These are phyloP conservation scores for Pseudochirops corinnae DNA, from an alignment of 2,797 vertebrate genomes.

Conservation along the genomic window DNA sequence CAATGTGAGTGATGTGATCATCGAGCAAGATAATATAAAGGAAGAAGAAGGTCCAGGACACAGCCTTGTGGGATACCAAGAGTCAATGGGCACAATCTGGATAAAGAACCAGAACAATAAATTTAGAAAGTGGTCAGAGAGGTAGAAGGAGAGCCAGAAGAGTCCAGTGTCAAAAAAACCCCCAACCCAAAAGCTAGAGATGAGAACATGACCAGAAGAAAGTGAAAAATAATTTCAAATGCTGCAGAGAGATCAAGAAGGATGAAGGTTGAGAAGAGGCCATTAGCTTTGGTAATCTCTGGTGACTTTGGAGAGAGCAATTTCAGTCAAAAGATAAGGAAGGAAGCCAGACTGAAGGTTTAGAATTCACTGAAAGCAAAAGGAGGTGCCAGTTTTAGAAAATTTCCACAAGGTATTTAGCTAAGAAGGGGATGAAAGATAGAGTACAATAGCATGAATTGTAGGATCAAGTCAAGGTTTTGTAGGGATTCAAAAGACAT, in stretches of 20 bases:
- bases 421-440: not conserved
- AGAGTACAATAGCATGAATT: fast-evolving
- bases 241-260: not conserved
- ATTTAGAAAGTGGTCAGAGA: no score
- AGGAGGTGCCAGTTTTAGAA: not conserved
- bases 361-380: not conserved
- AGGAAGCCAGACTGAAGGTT: not conserved
- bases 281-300: not conserved
- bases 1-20: no score
- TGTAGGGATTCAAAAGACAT: not conserved
- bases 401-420: not conserved
- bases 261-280: not conserved
- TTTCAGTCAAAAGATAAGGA: not conserved
- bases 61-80: no score
- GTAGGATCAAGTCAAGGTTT: not conserved
- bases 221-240: not conserved
- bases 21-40: no score
- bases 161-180: no score
- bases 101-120: no score
- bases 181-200: no score
- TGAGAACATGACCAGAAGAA: no score
- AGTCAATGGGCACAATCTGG: no score
- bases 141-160: no score
- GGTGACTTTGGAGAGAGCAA: not conserved
- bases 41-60: no score